These are phyloP conservation scores for Ascidia mentula DNA, from an alignment of 23 tunicate species.

Conservation along the genomic window DNA sequence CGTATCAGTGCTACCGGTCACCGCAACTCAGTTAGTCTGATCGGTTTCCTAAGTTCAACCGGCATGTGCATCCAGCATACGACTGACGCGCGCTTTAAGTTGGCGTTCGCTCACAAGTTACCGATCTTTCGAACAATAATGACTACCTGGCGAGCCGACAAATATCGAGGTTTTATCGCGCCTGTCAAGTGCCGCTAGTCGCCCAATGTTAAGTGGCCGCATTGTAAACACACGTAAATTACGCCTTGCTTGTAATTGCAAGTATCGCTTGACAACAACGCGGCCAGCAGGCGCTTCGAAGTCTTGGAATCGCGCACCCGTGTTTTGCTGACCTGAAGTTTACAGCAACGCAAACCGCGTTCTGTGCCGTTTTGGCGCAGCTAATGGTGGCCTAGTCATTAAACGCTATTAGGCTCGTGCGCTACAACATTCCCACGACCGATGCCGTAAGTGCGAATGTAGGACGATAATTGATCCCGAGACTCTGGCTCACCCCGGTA, in stretches of 20 bases:
- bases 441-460: not conserved
- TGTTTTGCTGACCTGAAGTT: not conserved
- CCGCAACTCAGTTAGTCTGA: too few species aligned
- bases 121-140: too few species aligned
- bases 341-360: not conserved
- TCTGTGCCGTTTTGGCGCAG: not conserved
- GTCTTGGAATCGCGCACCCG: not conserved
- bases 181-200: not conserved
- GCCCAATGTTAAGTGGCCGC: not conserved
- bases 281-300: not conserved
- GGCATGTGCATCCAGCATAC: too few species aligned
- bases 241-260: not conserved
- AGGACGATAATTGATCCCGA: not conserved
- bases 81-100: too few species aligned
- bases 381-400: not conserved
- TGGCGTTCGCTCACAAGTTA: too few species aligned
- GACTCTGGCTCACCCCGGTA: constrained; percentile 10
- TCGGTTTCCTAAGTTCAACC: too few species aligned
- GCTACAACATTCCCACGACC: not conserved
- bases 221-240: not conserved
- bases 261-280: not conserved
- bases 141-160: not conserved
- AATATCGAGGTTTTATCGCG: not conserved
- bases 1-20: too few species aligned
- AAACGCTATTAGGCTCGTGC: not conserved